phyloP scores from a whole-genome alignment of 92 coral and sea anemone genomes.

The Scolanthus callimorphus region DNA sequence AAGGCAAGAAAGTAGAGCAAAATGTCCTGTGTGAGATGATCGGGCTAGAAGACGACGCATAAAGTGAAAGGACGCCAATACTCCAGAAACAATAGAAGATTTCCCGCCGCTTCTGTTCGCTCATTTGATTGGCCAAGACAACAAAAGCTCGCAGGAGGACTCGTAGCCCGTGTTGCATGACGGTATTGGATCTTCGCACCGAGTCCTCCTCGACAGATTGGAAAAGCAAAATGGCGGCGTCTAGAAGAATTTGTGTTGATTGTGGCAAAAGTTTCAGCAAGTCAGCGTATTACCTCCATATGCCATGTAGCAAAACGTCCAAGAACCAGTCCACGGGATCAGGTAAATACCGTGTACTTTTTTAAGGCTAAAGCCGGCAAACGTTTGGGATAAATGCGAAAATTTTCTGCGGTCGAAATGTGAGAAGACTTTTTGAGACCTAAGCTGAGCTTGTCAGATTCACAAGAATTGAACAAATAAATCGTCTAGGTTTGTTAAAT shows the following conservation, averaged over 20 bases:
- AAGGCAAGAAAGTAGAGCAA: neutral
- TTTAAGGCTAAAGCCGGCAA: neutral
- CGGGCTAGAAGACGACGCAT: no score
- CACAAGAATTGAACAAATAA: no score
- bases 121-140: neutral
- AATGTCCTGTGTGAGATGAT: no score
- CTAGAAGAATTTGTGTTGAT: neutral
- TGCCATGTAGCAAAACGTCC: conserved; percentile 1
- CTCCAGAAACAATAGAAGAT: neutral
- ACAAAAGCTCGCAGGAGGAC: neutral
- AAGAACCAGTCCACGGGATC: neutral
- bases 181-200: neutral
- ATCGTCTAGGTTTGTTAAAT: no score
- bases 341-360: neutral
- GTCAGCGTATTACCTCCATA: neutral
- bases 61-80: no score
- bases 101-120: neutral
- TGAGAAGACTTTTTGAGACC: no score
- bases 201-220: neutral
- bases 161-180: no score
- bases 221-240: conserved; percentile 2
- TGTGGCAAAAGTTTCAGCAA: neutral
- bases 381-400: neutral
- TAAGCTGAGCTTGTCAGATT: no score
- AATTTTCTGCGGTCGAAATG: no score